Base-by-base conservation (phyloP, 1,140 invertebrate genomes). In the Bombus consobrinus region DNA sequence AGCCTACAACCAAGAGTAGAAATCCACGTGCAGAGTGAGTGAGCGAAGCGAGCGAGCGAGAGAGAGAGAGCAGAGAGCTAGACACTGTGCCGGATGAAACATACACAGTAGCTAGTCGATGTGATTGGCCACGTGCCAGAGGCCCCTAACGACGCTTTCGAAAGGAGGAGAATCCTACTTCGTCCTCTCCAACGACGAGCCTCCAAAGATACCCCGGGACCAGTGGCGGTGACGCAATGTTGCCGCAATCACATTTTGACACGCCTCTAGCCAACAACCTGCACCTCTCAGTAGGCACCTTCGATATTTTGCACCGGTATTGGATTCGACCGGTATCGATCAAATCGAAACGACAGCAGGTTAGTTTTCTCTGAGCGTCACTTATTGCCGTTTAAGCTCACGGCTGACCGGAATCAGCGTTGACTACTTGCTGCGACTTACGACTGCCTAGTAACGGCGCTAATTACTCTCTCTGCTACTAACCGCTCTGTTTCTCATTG, bases 231-330 rank as follows among this genome's bases (percentile, higher is more conserved):
- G 94, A 94, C 92, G 92, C 92, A 94, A 94, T 93, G 92, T 94
- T 94, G 93, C 93, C 92, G 92, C 93, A 94, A 94, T 94, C 93
- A 94, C 93, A 94, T 94, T 94, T 94, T 94, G 92, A 93, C 93
- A 91, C 90, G 89, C 84, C 89, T 91, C 89, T 85, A 34, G 81
- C 81, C 78, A 90, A 84, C 89, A 90, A 84, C 89, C 89, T 90
- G 85, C 84, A 91, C 90, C 90, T 66, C 66, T 15, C 59, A 32
- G 71, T 82, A 81, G 76, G 25, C 83, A 81, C 86, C 85, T 88
- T 88, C 86, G 90, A 91, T 88, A 86, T 87, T 90, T 91, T 64
- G 88, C 80, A 73, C 81, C 83, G 41, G 28, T 79, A 83, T 84
- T 89, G 81, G 85, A 85, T 84, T 89, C 87, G 79, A 89, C 79